These are phyloP conservation scores for Parus major DNA, from an alignment of 2,113 vertebrate genomes.

Conservation along the genomic window DNA sequence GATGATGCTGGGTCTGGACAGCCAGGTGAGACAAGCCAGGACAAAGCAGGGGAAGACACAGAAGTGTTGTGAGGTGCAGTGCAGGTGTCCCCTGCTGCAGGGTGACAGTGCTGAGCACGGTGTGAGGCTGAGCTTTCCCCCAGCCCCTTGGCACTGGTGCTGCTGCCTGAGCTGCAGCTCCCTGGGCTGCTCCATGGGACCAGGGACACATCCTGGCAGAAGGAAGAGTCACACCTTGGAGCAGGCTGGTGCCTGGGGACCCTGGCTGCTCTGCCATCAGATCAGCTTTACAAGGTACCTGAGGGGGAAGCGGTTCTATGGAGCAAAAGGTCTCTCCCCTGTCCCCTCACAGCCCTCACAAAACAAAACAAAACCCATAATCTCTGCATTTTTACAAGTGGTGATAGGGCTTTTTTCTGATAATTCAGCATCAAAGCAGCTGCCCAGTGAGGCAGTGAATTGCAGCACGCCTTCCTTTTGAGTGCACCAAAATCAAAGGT, in stretches of 20 bases:
- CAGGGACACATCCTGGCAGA: neutral
- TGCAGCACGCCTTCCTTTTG: neutral
- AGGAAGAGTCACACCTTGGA: neutral
- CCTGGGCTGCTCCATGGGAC: neutral
- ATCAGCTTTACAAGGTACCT: neutral
- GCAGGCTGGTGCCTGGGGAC: neutral
- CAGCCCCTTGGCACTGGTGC: neutral
- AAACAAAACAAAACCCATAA: neutral
- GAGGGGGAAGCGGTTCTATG: neutral
- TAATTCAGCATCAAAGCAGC: neutral
- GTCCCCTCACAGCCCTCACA: neutral
- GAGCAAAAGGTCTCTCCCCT: neutral
- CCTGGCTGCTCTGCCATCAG: neutral
- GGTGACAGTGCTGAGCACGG: neutral
- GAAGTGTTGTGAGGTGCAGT: neutral
- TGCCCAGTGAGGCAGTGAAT: neutral
- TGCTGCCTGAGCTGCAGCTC: neutral
- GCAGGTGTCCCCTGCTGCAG: neutral
- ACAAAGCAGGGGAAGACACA: neutral
- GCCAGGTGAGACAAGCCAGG: slow-evolving; percentile 76
- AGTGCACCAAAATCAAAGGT: neutral
- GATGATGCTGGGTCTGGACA: slow-evolving; percentile 91
- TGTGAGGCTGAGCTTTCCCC: neutral
- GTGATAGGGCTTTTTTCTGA: neutral
- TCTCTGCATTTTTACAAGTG: neutral